Evolutionary conservation across 2,113 vertebrate species (phyloP), one percentile per base, ranked within the genome.

Genomic region (Suricata suricatta): DNA sequence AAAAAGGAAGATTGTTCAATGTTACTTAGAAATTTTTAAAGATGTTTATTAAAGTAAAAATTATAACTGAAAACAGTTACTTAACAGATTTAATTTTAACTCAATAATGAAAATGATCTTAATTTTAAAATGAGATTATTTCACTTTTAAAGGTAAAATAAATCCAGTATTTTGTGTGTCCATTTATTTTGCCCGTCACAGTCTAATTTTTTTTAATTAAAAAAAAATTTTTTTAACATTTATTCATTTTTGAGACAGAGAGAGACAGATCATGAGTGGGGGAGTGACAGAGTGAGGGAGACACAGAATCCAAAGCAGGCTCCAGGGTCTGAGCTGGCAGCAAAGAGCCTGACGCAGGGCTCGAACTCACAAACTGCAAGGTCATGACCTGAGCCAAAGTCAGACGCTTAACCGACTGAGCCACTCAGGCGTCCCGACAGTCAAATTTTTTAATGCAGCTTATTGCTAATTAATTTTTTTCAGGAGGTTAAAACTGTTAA

Each of bases 21-120:
- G 92, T 79, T 83, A 97, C 92, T 93, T 90, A 80, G 94, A 98
- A 96, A 38, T 87, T 95, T 60, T 57, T 31, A 21, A 2, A 95
- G 41, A 31, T 27, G 80, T 97, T 93, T 44, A 88, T 96, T 52
- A 84, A 86, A 79, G 95, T 92, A 95, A 52, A 72, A 81, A 77
- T 29, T 88, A 47, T 33, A 88, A 97, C 97, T 97, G 96, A 97
- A 97, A 74, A 95, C 33, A 96, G 63, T 52, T 97, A 27, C 81
- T 96, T 92, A 72, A 96, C 27, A 35, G 2, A 92, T 92, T 90
- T 1, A 0, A 87, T 87, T 86, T 93, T 19, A 92, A 82, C 86
- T 97, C 88, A 90, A 66, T 90, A 90, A 88, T 25, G 0, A 76
- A 94, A 88, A 66, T 29, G 27, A 80, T 31, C 38, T 38, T 81